Base-by-base conservation (phyloP, 2,888 invertebrate species). In the Caenorhabditis sp. region DNA sequence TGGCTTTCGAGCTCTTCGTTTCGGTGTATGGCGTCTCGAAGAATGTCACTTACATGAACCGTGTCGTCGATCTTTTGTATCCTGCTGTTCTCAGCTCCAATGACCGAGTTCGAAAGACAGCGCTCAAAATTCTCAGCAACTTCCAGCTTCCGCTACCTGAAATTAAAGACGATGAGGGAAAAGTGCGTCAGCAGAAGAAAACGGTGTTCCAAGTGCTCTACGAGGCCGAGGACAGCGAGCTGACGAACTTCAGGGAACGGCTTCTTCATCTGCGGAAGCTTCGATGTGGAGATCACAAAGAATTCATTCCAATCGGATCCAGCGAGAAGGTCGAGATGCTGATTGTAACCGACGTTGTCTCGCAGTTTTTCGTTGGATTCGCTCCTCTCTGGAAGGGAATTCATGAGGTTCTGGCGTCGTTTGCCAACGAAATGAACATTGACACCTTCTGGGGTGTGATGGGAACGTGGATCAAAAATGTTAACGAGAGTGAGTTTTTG, bases 301-400 rank as follows among this genome's bases (percentile, higher is more conserved):
- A 74, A n/a, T 79, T 71, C 50, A 67, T 85, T 40, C 87, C 87
- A n/a, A 24, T 70, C 18, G 82, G 78, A 40, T 50, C 76, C 15
- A 51, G 53, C 15, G 77, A 77, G 22, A 70, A 70, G 20, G 76
- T 83, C 20, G 84, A 87, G 55, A 61, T 74, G 68, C 79, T 85
- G 22, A 94, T 95, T 0, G 91, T 98, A 22, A 94, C 95, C 80
- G 96, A 95, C 89, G 94, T 97, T 89, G 93, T 97, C 37, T 96
- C 97, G 1, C 94, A 92, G 79, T 93, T 97, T 61, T 96, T 95
- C 92, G 94, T 95, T 22, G 97, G 97, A 92, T 97, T 98, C 90
- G 95, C 95, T 87, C 93, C 96, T 15, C 92, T 98, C 0, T 97
- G 97, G 97, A 95, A 95, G 82, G 96, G 97, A 0, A 93, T 95